A percentile compares a stretch with the other conserved stretches of the same genome.
Conservation (phyloP, 2,113 vertebrate genomes). For the Callopanchax toddi region DNA sequence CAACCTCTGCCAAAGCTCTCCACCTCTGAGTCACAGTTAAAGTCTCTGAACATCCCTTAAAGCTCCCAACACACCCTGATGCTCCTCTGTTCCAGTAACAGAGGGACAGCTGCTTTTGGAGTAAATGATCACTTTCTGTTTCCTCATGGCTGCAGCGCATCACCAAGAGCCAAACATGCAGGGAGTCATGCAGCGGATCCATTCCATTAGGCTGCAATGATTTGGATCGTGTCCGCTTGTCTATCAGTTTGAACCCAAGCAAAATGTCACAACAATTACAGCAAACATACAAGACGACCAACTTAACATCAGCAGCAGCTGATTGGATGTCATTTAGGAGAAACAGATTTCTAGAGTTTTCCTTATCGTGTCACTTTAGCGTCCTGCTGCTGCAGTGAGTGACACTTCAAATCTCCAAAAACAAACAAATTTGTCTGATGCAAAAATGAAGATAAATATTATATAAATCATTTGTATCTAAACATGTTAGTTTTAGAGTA, state of each 20-base stretch:
- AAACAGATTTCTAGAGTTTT: too few species aligned
- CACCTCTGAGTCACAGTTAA: background rate
- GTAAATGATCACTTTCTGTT: background rate
- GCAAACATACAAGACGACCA: background rate
- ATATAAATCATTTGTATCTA: too few species aligned
- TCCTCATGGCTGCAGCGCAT: slow-evolving; percentile 4
- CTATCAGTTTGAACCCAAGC: background rate
- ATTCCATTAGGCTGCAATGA: slow-evolving; percentile 27
- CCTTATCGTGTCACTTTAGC: too few species aligned
- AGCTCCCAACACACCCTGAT: background rate
- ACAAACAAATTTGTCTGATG: too few species aligned
- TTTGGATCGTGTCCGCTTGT: background rate
- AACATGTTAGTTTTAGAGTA: too few species aligned
- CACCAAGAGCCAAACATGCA: slow-evolving; percentile 64
- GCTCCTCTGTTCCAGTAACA: background rate
- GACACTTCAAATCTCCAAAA: too few species aligned
- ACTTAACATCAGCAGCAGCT: too few species aligned
- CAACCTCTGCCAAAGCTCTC: too few species aligned
- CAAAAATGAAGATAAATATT: too few species aligned
- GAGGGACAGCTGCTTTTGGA: background rate
- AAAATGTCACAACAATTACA: background rate
- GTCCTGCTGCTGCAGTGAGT: too few species aligned
- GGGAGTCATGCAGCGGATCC: slow-evolving; percentile 56
- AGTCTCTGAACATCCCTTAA: background rate
- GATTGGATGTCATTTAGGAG: too few species aligned